Evolutionary conservation across 2,888 invertebrate species (phyloP).

Genomic region (Axea sp.): DNA sequence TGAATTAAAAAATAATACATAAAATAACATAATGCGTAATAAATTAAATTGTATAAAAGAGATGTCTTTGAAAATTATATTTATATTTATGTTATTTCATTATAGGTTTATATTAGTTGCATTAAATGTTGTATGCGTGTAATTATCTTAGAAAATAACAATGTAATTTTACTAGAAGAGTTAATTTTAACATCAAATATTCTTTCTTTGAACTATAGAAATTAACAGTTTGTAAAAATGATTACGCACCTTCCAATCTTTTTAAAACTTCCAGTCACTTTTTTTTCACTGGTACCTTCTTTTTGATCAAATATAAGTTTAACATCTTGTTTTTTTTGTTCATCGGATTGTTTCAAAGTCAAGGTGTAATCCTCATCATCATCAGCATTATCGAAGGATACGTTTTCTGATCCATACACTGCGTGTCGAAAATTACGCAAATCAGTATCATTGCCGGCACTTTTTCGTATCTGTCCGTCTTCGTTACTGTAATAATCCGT

Average conservation of each 20-base stretch:
- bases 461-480: constrained; percentile 75
- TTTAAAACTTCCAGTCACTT: constrained; percentile 71
- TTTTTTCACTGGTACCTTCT: constrained; percentile 61
- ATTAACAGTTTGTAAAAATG: no score
- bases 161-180: no score
- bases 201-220: no score
- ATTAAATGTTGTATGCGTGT: no score
- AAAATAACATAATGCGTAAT: no score
- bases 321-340: constrained; percentile 76
- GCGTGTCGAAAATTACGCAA: constrained; percentile 62
- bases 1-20: no score
- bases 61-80: no score
- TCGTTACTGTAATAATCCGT: constrained; percentile 78
- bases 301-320: constrained; percentile 74
- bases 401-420: constrained; percentile 61
- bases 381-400: constrained; percentile 68
- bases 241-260: constrained; percentile 77
- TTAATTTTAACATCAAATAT: no score
- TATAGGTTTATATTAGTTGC: no score
- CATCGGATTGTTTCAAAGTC: constrained; percentile 74
- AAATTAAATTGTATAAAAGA: no score
- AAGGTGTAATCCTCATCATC: constrained; percentile 78
- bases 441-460: constrained; percentile 62
- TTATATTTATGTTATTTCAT: no score
- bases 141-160: no score